phyloP scores from a whole-genome alignment of 2,797 vertebrate genomes.

The Rhadinocentrus ornatus region DNA sequence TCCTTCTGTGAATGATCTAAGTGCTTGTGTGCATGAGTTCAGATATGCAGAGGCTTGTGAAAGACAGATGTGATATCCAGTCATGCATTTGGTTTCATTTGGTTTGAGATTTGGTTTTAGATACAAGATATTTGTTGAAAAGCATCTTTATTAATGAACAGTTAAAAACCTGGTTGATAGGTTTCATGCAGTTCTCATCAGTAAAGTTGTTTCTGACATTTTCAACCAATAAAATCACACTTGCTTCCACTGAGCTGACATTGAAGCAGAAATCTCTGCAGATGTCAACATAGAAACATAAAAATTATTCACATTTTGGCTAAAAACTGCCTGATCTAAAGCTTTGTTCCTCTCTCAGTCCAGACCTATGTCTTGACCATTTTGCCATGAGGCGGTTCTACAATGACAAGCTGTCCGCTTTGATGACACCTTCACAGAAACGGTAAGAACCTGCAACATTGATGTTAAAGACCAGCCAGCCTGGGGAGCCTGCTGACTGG shows the following conservation, averaged over 20 bases:
- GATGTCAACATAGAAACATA: too few species aligned
- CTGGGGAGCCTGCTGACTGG: neutral
- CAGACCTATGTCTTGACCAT: constrained; percentile 91
- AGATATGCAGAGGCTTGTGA: constrained; percentile 10
- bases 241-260: too few species aligned
- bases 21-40: constrained; percentile 8
- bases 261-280: too few species aligned
- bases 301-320: too few species aligned
- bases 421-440: constrained; percentile 94
- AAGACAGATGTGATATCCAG: neutral
- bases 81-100: neutral
- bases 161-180: neutral
- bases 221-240: too few species aligned
- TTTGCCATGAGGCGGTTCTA: constrained; percentile 96
- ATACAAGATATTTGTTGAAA: too few species aligned
- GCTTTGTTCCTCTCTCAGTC: constrained; percentile 79
- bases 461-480: constrained; percentile 34
- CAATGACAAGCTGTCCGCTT: constrained; percentile 87
- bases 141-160: neutral
- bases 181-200: neutral
- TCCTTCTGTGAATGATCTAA: constrained; percentile 4
- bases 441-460: constrained; percentile 75
- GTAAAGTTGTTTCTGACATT: neutral
- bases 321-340: constrained; percentile 23
- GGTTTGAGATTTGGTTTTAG: neutral